These are phyloP conservation scores for Murina feae DNA, from an alignment of 2,113 vertebrate genomes.

Conservation along the genomic window DNA sequence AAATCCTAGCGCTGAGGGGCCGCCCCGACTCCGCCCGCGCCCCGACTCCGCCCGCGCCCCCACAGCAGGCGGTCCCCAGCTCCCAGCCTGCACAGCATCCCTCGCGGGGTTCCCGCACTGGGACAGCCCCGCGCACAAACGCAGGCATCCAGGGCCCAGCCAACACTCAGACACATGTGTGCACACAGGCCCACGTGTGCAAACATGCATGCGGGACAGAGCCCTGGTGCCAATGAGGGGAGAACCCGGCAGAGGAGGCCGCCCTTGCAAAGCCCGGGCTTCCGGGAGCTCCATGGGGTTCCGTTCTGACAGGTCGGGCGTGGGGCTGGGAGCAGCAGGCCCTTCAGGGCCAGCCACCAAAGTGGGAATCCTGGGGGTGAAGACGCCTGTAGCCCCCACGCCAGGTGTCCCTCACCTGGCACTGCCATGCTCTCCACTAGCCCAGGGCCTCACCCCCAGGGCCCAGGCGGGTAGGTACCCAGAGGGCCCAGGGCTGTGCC, in stretches of 20 bases:
- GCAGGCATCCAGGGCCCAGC: neutral
- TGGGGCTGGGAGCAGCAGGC: neutral
- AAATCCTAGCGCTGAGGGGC: neutral
- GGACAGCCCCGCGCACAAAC: neutral
- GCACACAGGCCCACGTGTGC: neutral
- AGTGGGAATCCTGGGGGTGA: neutral
- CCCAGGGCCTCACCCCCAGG: no score
- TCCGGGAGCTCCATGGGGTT: no score
- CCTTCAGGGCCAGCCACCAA: rapidly evolving
- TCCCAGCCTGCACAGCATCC: constrained; percentile 6
- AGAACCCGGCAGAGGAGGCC: neutral
- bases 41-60: neutral
- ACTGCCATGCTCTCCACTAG: neutral
- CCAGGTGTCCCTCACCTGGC: neutral
- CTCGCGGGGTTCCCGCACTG: neutral
- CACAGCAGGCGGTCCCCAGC: neutral
- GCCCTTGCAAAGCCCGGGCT: neutral
- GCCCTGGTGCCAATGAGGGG: neutral
- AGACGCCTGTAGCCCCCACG: neutral
- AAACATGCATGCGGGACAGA: neutral
- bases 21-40: neutral
- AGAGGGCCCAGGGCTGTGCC: neutral
- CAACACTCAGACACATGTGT: no score
- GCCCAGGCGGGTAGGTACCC: no score
- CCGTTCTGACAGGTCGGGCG: neutral